These are phyloP conservation scores for Scaptomyza cyrtandrae DNA, from an alignment of 2,888 invertebrate genomes.

Conservation along the genomic window DNA sequence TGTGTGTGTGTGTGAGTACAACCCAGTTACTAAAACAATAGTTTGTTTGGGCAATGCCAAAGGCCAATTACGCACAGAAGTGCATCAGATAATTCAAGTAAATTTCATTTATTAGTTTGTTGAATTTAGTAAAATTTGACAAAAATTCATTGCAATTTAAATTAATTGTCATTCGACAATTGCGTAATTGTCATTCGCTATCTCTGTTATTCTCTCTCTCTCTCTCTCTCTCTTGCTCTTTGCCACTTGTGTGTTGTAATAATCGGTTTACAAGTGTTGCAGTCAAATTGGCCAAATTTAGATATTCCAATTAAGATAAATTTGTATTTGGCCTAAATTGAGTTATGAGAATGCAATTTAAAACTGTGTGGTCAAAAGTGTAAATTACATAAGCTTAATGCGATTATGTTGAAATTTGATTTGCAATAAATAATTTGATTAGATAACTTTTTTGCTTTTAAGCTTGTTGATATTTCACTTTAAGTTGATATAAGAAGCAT, in stretches of 20 bases:
- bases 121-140: slow-evolving; percentile 23
- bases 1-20: slow-evolving; percentile 5
- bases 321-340: slow-evolving; percentile 45
- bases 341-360: slow-evolving; percentile 36
- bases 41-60: background rate
- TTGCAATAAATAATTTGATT: background rate
- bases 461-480: no score
- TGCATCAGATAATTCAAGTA: slow-evolving; percentile 35
- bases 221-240: background rate
- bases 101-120: slow-evolving; percentile 31
- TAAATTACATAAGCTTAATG: slow-evolving; percentile 6
- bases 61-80: slow-evolving; percentile 36
- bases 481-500: no score
- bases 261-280: slow-evolving; percentile 40
- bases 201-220: background rate
- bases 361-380: background rate
- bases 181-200: slow-evolving; percentile 9
- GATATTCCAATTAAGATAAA: slow-evolving; percentile 59
- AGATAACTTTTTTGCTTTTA: no score
- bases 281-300: slow-evolving; percentile 58
- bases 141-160: slow-evolving; percentile 36
- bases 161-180: slow-evolving; percentile 32
- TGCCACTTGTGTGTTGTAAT: background rate
- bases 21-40: slow-evolving; percentile 8
- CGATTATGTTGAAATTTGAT: background rate